These are phyloP conservation scores for Tiaroga cobitis DNA, from an alignment of 2,797 vertebrate genomes.

Conservation along the genomic window DNA sequence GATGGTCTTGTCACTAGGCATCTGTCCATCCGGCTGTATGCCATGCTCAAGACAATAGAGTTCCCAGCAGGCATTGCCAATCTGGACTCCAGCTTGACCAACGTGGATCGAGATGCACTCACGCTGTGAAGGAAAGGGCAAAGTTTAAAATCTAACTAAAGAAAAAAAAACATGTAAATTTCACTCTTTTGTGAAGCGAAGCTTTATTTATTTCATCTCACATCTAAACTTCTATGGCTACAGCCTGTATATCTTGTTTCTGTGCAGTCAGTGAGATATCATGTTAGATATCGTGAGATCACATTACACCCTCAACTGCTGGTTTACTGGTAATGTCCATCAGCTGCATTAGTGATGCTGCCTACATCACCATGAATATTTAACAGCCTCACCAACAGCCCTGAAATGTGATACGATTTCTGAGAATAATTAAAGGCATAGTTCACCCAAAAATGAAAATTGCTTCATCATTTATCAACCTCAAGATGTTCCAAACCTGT, in stretches of 20 bases:
- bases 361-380: slow-evolving; percentile 47
- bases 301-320: slow-evolving; percentile 10
- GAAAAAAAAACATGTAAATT: not conserved
- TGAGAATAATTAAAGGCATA: not conserved
- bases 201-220: not conserved
- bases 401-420: slow-evolving; percentile 34
- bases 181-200: not conserved
- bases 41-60: slow-evolving; percentile 75
- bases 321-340: not conserved
- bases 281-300: not conserved
- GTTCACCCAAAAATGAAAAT: not conserved
- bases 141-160: not conserved
- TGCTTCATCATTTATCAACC: not conserved
- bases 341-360: slow-evolving; percentile 23
- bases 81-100: slow-evolving; percentile 75
- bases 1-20: slow-evolving; percentile 74
- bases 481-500: not conserved
- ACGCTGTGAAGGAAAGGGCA: slow-evolving; percentile 54
- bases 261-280: not conserved
- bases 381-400: slow-evolving; percentile 30
- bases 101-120: slow-evolving; percentile 76
- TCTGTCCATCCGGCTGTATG: slow-evolving; percentile 72
- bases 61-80: slow-evolving; percentile 76
- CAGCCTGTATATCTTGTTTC: slow-evolving; percentile 7
- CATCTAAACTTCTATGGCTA: not conserved